Evolutionary conservation across 1,140 invertebrate genomes (phyloP).

Genomic region (Hormaphis cornu): DNA sequence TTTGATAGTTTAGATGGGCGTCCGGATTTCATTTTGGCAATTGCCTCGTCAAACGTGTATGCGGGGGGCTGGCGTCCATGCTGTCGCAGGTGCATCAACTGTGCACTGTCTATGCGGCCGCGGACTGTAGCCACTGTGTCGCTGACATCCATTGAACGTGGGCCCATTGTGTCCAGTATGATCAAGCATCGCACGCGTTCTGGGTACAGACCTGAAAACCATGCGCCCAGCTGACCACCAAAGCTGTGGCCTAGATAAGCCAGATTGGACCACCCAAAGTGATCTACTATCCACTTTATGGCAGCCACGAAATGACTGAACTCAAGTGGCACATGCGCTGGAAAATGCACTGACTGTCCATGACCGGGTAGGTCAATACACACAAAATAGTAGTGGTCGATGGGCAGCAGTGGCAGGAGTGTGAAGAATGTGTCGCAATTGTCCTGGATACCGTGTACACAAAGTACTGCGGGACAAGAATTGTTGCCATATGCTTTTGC

Average conservation of each 20-base stretch:
- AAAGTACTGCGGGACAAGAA: constrained; percentile 59
- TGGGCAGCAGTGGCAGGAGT: constrained; percentile 61
- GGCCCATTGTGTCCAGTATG: constrained; percentile 51
- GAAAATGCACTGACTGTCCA: constrained; percentile 67
- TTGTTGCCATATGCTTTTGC: constrained; percentile 68
- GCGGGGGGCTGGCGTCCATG: constrained; percentile 34
- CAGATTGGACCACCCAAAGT: constrained; percentile 70
- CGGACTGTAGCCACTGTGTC: constrained; percentile 36
- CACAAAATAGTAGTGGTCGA: constrained; percentile 48
- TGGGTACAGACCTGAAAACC: constrained; percentile 66
- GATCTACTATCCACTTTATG: constrained; percentile 59
- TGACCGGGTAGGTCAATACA: constrained; percentile 72
- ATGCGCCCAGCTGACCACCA: constrained; percentile 65
- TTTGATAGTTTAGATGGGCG: constrained; percentile 48
- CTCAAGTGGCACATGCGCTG: constrained; percentile 58
- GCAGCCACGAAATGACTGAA: constrained; percentile 58
- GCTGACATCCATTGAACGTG: neutral
- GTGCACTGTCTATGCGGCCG: constrained; percentile 38
- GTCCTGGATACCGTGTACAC: constrained; percentile 82
- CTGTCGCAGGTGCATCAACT: constrained; percentile 35
- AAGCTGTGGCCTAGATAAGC: constrained; percentile 68
- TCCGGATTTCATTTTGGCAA: constrained; percentile 57
- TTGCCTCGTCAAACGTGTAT: constrained; percentile 50
- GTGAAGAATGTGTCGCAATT: constrained; percentile 78
- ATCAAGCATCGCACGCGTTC: constrained; percentile 61